Evolutionary conservation across 2,888 invertebrate species (phyloP).

Genomic region (Cyrtodaria siliqua): DNA sequence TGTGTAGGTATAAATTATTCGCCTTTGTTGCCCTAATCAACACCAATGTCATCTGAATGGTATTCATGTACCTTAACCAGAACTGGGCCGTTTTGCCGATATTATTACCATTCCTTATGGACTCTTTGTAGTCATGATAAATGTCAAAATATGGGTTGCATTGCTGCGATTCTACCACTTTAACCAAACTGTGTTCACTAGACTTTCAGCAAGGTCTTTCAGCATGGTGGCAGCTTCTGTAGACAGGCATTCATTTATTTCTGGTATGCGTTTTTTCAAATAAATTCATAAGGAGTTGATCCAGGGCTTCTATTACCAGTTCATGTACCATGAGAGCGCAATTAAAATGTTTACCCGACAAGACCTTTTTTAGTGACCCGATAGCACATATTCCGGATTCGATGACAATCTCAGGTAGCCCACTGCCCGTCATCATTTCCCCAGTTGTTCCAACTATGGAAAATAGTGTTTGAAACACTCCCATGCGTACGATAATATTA

Average conservation of each 20-base stretch:
- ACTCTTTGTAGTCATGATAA: constrained; percentile 30
- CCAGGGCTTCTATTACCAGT: constrained; percentile 29
- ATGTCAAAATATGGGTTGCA: constrained; percentile 7
- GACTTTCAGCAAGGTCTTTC: constrained; percentile 8
- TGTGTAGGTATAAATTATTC: constrained; percentile 43
- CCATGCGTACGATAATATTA: constrained; percentile 24
- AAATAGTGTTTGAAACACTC: constrained; percentile 45
- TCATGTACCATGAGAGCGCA: constrained; percentile 57
- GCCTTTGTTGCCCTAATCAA: constrained; percentile 52
- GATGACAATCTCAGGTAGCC: constrained; percentile 38
- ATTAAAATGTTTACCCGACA: constrained; percentile 33
- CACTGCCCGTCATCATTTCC: constrained; percentile 42
- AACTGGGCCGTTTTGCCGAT: constrained; percentile 56
- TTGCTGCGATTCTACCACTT: constrained; percentile 7
- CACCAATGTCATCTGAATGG: constrained; percentile 25
- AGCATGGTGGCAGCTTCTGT: neutral
- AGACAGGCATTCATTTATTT: neutral
- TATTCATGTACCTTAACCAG: constrained; percentile 47
- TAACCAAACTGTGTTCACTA: neutral
- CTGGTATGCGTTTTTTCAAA: constrained; percentile 8
- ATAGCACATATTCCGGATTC: constrained; percentile 47
- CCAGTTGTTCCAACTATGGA: constrained; percentile 43
- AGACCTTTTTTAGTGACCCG: constrained; percentile 46
- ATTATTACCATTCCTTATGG: constrained; percentile 42
- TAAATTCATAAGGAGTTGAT: constrained; percentile 27